Evolutionary conservation across 2,888 invertebrate genomes (phyloP).

Genomic region (Ceratothoa steindachneri): DNA sequence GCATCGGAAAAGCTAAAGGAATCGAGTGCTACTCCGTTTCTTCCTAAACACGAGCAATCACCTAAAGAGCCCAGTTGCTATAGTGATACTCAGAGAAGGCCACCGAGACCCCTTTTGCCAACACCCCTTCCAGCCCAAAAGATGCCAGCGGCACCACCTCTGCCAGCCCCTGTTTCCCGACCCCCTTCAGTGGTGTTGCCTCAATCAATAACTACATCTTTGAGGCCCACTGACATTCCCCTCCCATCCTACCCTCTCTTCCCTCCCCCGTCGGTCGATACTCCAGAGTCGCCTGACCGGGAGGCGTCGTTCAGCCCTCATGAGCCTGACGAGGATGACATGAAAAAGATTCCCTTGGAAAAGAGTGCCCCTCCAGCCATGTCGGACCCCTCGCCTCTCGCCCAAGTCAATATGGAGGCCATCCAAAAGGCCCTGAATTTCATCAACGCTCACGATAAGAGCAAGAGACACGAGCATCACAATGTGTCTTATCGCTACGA

Average conservation of each 20-base stretch:
- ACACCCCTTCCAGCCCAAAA: background rate
- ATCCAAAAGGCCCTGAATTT: background rate
- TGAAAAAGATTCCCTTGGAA: background rate
- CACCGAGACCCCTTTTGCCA: no score
- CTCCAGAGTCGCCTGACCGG: background rate
- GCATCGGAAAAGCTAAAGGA: background rate
- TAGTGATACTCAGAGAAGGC: no score
- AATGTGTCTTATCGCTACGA: constrained; percentile 35
- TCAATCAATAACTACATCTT: background rate
- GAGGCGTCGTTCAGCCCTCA: background rate
- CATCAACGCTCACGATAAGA: background rate
- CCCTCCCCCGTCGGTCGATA: background rate
- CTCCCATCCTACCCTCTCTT: background rate
- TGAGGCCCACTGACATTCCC: background rate
- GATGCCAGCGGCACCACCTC: background rate
- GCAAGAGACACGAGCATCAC: background rate
- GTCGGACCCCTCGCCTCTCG: background rate
- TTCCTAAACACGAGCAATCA: background rate
- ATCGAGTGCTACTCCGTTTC: background rate
- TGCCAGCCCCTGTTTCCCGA: background rate
- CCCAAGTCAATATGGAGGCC: constrained; percentile 4
- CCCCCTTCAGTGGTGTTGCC: background rate
- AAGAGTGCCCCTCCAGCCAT: background rate
- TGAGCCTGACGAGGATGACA: background rate
- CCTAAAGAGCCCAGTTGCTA: no score